Percentiles rank a stretch among this genome's conserved stretches.
These are phyloP conservation scores for Otis tarda DNA, from an alignment of 2,113 vertebrate species.

Conservation along the genomic window DNA sequence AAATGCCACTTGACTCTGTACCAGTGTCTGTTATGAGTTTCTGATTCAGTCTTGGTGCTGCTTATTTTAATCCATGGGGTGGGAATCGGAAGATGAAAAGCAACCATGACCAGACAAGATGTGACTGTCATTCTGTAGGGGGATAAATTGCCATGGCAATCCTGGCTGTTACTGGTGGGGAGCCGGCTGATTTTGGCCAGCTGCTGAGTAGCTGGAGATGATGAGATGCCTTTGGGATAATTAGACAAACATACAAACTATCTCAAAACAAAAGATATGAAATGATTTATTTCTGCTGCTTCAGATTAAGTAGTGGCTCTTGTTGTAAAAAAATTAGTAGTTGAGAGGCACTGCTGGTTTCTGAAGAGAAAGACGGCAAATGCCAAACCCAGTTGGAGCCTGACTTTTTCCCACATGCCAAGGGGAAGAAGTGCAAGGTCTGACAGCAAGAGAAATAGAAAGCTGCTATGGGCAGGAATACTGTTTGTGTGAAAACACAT, in stretches of 20 bases:
- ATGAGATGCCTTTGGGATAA: neutral
- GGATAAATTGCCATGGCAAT: slow-evolving; percentile 3
- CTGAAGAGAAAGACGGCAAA: neutral
- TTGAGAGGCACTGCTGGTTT: neutral
- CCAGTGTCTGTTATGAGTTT: neutral
- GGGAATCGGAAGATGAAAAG: slow-evolving; percentile 5
- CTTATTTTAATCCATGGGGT: neutral
- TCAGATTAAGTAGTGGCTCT: neutral
- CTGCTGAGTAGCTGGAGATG: neutral
- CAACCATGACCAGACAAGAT: neutral
- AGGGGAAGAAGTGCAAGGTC: neutral
- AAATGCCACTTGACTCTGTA: neutral
- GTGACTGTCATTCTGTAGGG: neutral
- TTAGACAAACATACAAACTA: neutral
- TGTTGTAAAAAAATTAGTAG: neutral
- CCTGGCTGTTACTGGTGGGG: neutral
- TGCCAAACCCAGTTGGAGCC: neutral
- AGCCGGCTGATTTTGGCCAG: neutral
- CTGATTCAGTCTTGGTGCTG: neutral
- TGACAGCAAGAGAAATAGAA: neutral
- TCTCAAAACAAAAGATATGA: neutral
- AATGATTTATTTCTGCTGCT: neutral
- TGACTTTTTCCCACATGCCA: neutral
- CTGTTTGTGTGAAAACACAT: neutral
- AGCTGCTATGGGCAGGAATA: neutral